Conservation (phyloP, 2,113 vertebrate genomes). For the Monopterus albus region DNA sequence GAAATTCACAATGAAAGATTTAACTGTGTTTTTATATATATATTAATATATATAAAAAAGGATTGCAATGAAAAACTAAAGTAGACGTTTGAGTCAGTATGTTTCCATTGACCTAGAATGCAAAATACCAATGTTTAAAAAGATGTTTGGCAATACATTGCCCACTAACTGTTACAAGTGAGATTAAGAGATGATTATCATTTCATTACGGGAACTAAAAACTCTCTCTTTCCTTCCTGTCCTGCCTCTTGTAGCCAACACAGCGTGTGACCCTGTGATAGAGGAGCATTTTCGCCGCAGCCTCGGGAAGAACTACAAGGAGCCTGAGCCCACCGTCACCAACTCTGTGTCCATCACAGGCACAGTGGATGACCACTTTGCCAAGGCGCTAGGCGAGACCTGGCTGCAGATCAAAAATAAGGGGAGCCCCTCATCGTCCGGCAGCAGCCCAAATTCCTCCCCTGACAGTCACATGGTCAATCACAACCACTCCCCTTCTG, state of each 20-base stretch:
- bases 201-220: conserved; percentile 33
- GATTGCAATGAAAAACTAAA: conserved; percentile 37
- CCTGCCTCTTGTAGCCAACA: conserved; percentile 76
- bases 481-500: conserved; percentile 95
- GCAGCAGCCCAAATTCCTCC: conserved; percentile 88
- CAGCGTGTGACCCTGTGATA: conserved; percentile 94
- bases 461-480: conserved; percentile 93
- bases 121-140: conserved; percentile 18
- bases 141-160: conserved; percentile 30
- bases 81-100: conserved; percentile 10
- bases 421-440: conserved; percentile 80
- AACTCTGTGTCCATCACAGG: conserved; percentile 98
- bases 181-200: conserved; percentile 12
- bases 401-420: conserved; percentile 99
- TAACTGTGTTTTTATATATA: conserved; percentile 37
- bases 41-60: too few relatives aligned
- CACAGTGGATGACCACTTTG: conserved; percentile 98
- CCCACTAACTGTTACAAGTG: conserved; percentile 5
- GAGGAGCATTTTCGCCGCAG: conserved; percentile 99
- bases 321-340: conserved; percentile 90
- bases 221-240: neutral
- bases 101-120: conserved; percentile 50
- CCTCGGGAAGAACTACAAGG: conserved; percentile 98
- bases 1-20: conserved; percentile 61
- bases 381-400: conserved; percentile 97